These are phyloP conservation scores for Tridacna gigas DNA, from an alignment of 2,888 invertebrate species.

Conservation along the genomic window DNA sequence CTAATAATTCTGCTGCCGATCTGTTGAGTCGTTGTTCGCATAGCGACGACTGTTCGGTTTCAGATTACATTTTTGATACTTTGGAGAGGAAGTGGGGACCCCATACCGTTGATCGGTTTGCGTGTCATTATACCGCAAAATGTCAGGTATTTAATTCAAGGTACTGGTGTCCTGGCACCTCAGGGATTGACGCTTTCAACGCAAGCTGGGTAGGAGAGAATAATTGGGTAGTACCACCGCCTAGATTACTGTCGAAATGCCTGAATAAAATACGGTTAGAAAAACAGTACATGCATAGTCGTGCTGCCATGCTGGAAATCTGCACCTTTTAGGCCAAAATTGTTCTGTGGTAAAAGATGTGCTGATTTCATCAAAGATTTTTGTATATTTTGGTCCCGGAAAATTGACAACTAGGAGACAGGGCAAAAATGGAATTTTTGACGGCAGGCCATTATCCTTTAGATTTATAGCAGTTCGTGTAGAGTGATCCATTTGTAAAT, in stretches of 20 bases:
- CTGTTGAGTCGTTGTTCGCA: not conserved
- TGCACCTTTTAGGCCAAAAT: too few species aligned
- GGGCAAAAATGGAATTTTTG: not conserved
- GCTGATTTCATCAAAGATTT: too few species aligned
- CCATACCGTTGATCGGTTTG: slow-evolving; percentile 48
- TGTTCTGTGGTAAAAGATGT: too few species aligned
- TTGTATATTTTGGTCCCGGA: too few species aligned
- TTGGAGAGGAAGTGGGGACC: too few species aligned
- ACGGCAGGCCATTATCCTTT: not conserved
- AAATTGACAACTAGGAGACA: too few species aligned
- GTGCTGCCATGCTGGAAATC: too few species aligned
- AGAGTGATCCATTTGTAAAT: too few species aligned
- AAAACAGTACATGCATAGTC: too few species aligned
- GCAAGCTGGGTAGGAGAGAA: slow-evolving; percentile 5
- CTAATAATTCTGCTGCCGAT: not conserved
- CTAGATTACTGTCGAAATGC: slow-evolving; percentile 14
- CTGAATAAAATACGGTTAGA: slow-evolving; percentile 8
- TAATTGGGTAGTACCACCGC: slow-evolving; percentile 41
- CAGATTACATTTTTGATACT: not conserved
- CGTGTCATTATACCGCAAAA: slow-evolving; percentile 32
- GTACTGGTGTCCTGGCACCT: slow-evolving; percentile 30
- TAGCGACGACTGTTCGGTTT: slow-evolving; percentile 1
- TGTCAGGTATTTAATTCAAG: slow-evolving; percentile 32
- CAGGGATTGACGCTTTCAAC: slow-evolving; percentile 9
- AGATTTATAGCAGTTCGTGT: not conserved